Evolutionary conservation across 2,113 vertebrate species (phyloP).

Genomic region (Arizona elegans): DNA sequence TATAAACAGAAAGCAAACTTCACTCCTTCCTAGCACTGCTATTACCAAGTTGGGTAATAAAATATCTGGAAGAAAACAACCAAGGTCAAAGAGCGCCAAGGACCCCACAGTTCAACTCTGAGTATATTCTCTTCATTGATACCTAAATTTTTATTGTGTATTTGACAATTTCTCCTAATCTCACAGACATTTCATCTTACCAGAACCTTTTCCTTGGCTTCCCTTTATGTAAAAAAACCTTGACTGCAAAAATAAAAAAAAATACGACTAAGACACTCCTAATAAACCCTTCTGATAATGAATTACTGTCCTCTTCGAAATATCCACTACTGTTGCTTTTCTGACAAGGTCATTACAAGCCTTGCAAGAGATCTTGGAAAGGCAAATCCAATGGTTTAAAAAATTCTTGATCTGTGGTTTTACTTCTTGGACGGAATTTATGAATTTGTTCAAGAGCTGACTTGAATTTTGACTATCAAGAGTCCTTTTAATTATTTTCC

Average conservation of each 20-base stretch:
- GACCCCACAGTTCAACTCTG: no score
- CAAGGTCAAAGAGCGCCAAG: no score
- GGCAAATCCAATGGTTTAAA: background rate
- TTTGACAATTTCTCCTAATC: background rate
- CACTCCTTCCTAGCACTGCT: no score
- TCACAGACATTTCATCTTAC: background rate
- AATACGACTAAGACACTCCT: background rate
- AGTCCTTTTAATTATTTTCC: background rate
- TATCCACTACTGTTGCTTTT: background rate
- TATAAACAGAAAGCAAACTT: no score
- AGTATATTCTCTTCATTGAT: background rate
- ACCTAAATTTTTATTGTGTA: background rate
- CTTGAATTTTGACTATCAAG: background rate
- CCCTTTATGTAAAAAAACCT: background rate
- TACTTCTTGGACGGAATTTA: background rate
- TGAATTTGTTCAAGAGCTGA: background rate
- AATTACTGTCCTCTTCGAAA: background rate
- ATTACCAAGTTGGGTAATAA: no score
- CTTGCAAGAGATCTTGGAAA: background rate
- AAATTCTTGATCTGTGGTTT: background rate
- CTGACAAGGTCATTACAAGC: background rate
- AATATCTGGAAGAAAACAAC: no score
- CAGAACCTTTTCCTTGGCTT: conserved; percentile 17
- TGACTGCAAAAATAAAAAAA: background rate
- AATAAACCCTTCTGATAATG: background rate